These are phyloP conservation scores for Cheilosia urbana DNA, from an alignment of 2,888 invertebrate species.

Conservation along the genomic window DNA sequence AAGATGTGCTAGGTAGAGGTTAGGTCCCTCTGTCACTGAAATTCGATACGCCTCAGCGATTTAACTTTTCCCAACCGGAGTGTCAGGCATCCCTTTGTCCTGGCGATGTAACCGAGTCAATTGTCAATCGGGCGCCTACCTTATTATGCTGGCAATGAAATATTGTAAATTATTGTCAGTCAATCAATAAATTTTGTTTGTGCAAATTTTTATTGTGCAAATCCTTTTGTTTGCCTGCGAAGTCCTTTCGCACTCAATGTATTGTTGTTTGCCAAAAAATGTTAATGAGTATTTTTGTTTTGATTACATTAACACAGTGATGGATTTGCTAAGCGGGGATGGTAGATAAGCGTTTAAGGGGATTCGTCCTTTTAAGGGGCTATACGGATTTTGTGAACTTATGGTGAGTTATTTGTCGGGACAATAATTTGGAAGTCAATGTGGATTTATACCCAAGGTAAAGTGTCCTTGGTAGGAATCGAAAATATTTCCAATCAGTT, in stretches of 20 bases:
- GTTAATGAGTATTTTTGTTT: slow-evolving; percentile 73
- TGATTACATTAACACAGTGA: slow-evolving; percentile 67
- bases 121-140: slow-evolving; percentile 52
- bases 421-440: too few relatives aligned
- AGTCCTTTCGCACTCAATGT: slow-evolving; percentile 28
- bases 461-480: too few relatives aligned
- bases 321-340: neutral
- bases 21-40: slow-evolving; percentile 10
- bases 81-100: slow-evolving; percentile 54
- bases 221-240: slow-evolving; percentile 52
- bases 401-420: neutral
- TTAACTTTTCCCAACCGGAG: slow-evolving; percentile 38
- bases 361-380: neutral
- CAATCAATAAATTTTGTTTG: slow-evolving; percentile 65
- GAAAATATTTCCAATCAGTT: too few relatives aligned
- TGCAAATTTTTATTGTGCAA: slow-evolving; percentile 70
- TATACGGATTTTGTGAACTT: too few relatives aligned
- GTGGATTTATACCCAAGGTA: too few relatives aligned
- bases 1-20: slow-evolving; percentile 42
- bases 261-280: slow-evolving; percentile 41
- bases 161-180: slow-evolving; percentile 65
- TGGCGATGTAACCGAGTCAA: slow-evolving; percentile 46
- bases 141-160: slow-evolving; percentile 69
- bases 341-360: neutral
- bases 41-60: slow-evolving; percentile 74